A percentile compares a stretch with the other conserved stretches of the same genome.
These are phyloP conservation scores for Clarias fuscus DNA, from an alignment of 2,797 vertebrate genomes.

Conservation along the genomic window DNA sequence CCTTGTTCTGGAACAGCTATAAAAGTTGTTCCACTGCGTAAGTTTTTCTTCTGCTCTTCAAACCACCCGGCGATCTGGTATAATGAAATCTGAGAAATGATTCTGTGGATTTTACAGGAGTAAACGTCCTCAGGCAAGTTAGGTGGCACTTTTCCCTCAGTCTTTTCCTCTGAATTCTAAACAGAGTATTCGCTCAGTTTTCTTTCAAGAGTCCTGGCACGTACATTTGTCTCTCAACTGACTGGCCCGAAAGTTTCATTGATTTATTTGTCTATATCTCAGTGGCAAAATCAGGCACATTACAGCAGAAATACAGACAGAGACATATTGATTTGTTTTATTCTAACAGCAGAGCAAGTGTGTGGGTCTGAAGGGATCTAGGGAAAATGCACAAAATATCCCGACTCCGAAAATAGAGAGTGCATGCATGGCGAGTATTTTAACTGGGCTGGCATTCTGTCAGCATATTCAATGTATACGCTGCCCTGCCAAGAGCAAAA, in stretches of 20 bases:
- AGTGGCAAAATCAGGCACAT: slow-evolving; percentile 30
- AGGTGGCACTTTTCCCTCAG: background rate
- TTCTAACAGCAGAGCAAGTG: background rate
- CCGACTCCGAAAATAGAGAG: background rate
- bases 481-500: no score
- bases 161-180: background rate
- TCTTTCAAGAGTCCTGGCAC: slow-evolving; percentile 20
- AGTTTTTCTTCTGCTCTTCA: background rate
- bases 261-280: slow-evolving; percentile 37
- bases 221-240: slow-evolving; percentile 15
- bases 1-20: slow-evolving; percentile 14
- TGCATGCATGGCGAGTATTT: background rate
- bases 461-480: background rate
- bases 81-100: slow-evolving; percentile 19
- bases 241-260: slow-evolving; percentile 17
- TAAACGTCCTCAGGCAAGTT: background rate
- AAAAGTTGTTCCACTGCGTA: slow-evolving; percentile 28
- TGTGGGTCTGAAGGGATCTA: background rate
- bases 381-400: background rate
- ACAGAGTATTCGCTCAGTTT: slow-evolving; percentile 13
- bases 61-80: background rate
- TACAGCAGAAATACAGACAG: slow-evolving; percentile 21
- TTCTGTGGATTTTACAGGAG: slow-evolving; percentile 15
- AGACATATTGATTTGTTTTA: slow-evolving; percentile 54
- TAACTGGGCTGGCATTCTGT: background rate